Evolutionary conservation across 2,888 invertebrate species (phyloP).

Genomic region (Xanthia togata): DNA sequence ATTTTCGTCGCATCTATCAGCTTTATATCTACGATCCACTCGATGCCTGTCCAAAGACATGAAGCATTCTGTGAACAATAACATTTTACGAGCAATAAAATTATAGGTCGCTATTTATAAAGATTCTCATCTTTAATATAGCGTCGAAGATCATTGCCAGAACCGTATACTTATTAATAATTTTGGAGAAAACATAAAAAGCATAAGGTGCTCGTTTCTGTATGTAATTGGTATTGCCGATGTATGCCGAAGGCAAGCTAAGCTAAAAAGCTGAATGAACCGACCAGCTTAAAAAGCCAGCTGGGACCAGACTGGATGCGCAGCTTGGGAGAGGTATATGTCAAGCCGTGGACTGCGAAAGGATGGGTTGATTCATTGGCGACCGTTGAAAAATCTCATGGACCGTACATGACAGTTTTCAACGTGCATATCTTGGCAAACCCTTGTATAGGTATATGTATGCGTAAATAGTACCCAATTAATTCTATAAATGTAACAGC

Average conservation of each 20-base stretch:
- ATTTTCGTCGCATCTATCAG: constrained; percentile 16
- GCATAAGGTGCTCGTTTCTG: neutral
- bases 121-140: constrained; percentile 38
- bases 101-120: constrained; percentile 43
- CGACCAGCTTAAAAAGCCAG: neutral
- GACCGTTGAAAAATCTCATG: neutral
- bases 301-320: neutral
- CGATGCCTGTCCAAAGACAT: constrained; percentile 1
- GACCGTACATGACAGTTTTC: neutral
- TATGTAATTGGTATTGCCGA: neutral
- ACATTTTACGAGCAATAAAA: constrained; percentile 57
- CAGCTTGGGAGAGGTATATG: neutral
- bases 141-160: neutral
- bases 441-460: neutral
- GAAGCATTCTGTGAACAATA: constrained; percentile 44
- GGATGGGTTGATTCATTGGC: neutral
- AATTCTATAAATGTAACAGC: neutral
- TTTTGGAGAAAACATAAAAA: neutral
- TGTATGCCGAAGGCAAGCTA: neutral
- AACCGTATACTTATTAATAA: neutral
- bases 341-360: neutral
- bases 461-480: no score
- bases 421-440: neutral
- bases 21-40: constrained; percentile 26
- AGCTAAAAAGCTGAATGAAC: neutral